Conservation (phyloP, 2,888 invertebrate genomes). For the Cerastis leucographa region DNA sequence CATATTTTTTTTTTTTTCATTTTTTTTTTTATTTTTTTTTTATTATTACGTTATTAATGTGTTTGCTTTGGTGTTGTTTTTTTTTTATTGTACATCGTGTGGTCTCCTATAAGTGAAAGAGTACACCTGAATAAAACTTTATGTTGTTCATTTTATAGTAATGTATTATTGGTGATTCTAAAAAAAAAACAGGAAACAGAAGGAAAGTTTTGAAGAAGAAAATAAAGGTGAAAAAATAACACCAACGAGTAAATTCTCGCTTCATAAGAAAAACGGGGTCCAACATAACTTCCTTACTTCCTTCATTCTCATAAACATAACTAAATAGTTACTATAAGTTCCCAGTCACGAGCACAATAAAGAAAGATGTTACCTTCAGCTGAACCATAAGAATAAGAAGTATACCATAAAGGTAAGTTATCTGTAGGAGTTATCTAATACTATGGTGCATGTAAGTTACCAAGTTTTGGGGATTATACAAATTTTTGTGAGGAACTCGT, state of each 20-base stretch:
- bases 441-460: neutral
- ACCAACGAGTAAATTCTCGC: neutral
- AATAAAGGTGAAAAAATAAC: slow-evolving; percentile 9
- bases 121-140: too few relatives aligned
- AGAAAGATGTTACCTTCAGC: slow-evolving; percentile 4
- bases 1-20: too few relatives aligned
- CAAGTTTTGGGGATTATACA: neutral
- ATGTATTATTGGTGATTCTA: too few relatives aligned
- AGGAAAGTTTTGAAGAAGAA: neutral
- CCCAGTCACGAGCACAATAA: slow-evolving; percentile 23
- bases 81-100: too few relatives aligned
- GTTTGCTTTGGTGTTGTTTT: too few relatives aligned
- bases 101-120: too few relatives aligned
- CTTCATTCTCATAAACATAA: slow-evolving; percentile 14
- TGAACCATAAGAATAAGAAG: slow-evolving; percentile 16
- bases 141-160: too few relatives aligned
- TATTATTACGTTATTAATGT: too few relatives aligned
- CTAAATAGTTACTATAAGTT: neutral
- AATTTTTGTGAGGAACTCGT: too few relatives aligned
- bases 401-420: slow-evolving; percentile 19
- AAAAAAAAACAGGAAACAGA: too few relatives aligned
- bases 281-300: neutral
- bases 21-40: too few relatives aligned
- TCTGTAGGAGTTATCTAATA: slow-evolving; percentile 11
- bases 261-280: slow-evolving; percentile 16